phyloP scores from a whole-genome alignment of 2,888 invertebrate genomes.

The Lasiommata megera region DNA sequence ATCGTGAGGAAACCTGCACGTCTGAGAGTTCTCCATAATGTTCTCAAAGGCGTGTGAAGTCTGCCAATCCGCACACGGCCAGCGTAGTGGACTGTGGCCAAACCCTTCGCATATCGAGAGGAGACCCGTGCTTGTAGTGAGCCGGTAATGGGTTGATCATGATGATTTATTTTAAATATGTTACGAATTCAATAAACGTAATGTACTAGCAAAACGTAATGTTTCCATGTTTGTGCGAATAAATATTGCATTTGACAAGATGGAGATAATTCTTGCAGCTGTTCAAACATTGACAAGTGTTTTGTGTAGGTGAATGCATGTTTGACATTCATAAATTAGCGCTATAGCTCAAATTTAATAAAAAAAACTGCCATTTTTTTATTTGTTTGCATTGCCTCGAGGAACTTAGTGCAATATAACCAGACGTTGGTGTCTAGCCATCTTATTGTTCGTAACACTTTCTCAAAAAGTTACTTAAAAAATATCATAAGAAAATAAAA shows the following conservation, averaged over 20 bases:
- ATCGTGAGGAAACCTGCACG: no score
- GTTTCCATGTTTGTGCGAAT: conserved; percentile 11
- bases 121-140: no score
- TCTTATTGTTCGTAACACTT: no score
- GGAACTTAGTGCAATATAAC: background rate
- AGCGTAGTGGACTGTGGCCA: no score
- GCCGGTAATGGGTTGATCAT: no score
- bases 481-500: no score
- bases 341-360: conserved; percentile 56
- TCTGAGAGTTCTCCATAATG: no score
- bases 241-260: conserved; percentile 59
- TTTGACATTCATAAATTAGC: conserved; percentile 71
- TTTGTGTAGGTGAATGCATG: conserved; percentile 65
- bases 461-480: no score
- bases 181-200: background rate
- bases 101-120: no score
- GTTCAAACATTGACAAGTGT: conserved; percentile 55
- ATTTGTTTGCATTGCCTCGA: background rate
- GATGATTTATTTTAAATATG: background rate
- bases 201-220: background rate
- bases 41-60: no score
- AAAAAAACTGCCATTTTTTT: conserved; percentile 46
- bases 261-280: conserved; percentile 54
- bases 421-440: no score
- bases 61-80: no score